These are phyloP conservation scores for Zelleria hepariella DNA, from an alignment of 2,888 invertebrate genomes.

Conservation along the genomic window DNA sequence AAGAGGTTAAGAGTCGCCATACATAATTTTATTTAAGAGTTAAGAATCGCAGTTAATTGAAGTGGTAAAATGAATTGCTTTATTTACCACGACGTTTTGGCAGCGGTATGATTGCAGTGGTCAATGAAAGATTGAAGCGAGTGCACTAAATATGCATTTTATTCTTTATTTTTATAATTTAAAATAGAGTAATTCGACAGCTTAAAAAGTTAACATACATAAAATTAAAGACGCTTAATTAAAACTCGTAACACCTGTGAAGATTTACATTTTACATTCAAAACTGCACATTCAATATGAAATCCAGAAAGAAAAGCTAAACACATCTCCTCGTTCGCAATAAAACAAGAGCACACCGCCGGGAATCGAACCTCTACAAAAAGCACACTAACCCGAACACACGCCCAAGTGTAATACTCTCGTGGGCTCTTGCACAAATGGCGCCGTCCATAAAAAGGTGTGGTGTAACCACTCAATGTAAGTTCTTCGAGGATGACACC, in stretches of 20 bases:
- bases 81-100: too few species aligned
- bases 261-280: neutral
- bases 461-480: neutral
- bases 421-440: neutral
- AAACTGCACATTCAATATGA: neutral
- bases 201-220: too few species aligned
- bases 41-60: too few species aligned
- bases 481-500: neutral
- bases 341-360: neutral
- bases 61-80: too few species aligned
- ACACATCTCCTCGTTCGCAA: neutral
- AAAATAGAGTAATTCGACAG: too few species aligned
- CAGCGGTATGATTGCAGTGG: too few species aligned
- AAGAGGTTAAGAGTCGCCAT: too few species aligned
- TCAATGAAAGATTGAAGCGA: too few species aligned
- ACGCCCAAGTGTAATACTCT: neutral
- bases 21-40: too few species aligned
- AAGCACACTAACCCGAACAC: neutral
- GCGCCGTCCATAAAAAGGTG: neutral
- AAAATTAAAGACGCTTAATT: too few species aligned
- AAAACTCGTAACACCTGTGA: neutral
- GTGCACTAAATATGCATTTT: too few species aligned
- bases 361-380: neutral
- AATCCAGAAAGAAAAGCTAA: neutral
- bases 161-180: too few species aligned